Percentiles rank a stretch among this genome's conserved stretches.
These are phyloP conservation scores for Cyclargus thomasi DNA, from an alignment of 1,140 invertebrate genomes.

Conservation along the genomic window DNA sequence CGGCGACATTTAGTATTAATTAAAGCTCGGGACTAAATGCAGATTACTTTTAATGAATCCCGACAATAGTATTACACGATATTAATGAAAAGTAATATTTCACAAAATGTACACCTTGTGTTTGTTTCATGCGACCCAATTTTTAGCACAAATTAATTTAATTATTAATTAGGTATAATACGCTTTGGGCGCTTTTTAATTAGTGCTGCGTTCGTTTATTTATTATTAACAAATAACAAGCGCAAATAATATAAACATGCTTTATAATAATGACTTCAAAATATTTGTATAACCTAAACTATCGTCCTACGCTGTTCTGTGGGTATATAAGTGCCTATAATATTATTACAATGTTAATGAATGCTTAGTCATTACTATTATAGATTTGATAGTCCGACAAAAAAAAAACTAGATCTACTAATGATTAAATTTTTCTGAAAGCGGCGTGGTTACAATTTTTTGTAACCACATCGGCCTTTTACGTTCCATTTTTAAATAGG, in stretches of 20 bases:
- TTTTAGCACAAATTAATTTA: background rate
- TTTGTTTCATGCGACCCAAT: background rate
- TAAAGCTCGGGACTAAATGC: background rate
- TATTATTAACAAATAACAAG: background rate
- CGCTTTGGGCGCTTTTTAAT: conserved; percentile 2
- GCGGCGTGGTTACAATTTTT: too few relatives aligned
- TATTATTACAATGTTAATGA: too few relatives aligned
- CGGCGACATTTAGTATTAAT: too few relatives aligned
- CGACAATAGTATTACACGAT: background rate
- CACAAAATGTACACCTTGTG: background rate
- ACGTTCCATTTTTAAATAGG: conserved; percentile 1
- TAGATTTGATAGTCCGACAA: too few relatives aligned
- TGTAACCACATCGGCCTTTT: background rate
- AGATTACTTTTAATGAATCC: conserved; percentile 2
- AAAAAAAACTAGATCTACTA: too few relatives aligned
- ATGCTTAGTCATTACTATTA: too few relatives aligned
- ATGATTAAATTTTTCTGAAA: too few relatives aligned
- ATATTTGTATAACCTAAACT: too few relatives aligned
- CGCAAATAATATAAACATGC: background rate
- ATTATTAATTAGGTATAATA: background rate
- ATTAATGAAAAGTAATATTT: conserved; percentile 9
- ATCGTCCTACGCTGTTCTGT: too few relatives aligned
- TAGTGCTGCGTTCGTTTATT: background rate
- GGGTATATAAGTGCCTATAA: too few relatives aligned
- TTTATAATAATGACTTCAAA: too few relatives aligned